Conservation (phyloP, 2,113 vertebrate genomes). For the Urocolius indicus region DNA sequence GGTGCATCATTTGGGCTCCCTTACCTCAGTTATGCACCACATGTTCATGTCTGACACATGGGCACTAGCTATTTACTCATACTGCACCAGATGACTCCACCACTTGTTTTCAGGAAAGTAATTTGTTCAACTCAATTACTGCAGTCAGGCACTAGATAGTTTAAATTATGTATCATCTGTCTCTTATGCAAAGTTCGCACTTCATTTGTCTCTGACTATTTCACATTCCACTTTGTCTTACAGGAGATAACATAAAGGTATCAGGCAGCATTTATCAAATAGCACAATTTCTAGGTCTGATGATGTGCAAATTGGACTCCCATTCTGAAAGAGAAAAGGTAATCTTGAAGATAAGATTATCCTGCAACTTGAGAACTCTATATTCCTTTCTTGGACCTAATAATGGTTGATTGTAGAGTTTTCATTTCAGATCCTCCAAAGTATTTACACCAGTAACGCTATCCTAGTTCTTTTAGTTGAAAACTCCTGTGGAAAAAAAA, state of each 20-base stretch:
- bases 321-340: background rate
- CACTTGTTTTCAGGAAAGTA: background rate
- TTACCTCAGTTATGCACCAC: background rate
- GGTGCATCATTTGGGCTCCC: background rate
- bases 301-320: background rate
- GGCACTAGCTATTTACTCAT: background rate
- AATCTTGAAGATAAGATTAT: background rate
- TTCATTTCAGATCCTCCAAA: background rate
- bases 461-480: background rate
- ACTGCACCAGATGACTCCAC: background rate
- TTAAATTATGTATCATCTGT: conserved; percentile 19
- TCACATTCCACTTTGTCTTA: background rate
- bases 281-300: background rate
- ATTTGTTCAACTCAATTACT: conserved; percentile 28
- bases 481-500: background rate
- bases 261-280: background rate
- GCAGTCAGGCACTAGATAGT: background rate
- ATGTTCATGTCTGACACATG: background rate
- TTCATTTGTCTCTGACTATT: conserved; percentile 39
- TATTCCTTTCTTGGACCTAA: background rate
- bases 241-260: background rate
- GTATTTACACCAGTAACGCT: background rate
- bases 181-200: conserved; percentile 6
- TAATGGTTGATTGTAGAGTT: background rate
- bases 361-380: background rate